Conservation (phyloP, 2,888 invertebrate genomes). For the Trichopoda pennipes region DNA sequence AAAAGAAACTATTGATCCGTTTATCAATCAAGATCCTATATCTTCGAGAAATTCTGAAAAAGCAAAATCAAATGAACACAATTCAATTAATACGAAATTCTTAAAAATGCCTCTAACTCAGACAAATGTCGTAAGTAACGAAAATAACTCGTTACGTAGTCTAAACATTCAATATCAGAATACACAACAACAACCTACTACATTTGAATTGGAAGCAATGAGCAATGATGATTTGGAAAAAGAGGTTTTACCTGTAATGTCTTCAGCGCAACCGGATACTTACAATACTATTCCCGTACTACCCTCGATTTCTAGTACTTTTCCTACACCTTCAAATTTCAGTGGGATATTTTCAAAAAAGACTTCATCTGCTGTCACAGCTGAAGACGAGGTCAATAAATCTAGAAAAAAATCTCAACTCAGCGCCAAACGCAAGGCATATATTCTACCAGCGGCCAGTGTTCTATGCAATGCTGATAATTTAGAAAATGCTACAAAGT, state of each 20-base stretch:
- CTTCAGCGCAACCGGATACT: neutral
- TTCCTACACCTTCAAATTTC: slow-evolving; percentile 60
- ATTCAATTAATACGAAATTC: neutral
- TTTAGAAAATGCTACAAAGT: slow-evolving; percentile 56
- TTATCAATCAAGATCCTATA: neutral
- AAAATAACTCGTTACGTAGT: neutral
- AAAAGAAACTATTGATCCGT: neutral
- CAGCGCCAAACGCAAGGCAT: slow-evolving; percentile 29
- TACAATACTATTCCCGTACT: slow-evolving; percentile 16
- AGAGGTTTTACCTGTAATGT: neutral
- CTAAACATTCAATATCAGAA: neutral
- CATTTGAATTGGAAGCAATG: neutral
- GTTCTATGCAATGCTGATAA: slow-evolving; percentile 61
- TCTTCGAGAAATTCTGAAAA: neutral
- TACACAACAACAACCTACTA: no score
- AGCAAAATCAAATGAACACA: neutral
- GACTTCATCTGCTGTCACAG: neutral
- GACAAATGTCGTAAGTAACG: neutral
- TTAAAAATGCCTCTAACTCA: neutral
- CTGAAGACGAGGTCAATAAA: slow-evolving; percentile 30
- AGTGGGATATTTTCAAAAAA: slow-evolving; percentile 62
- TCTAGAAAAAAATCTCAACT: slow-evolving; percentile 38
- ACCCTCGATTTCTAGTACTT: slow-evolving; percentile 56
- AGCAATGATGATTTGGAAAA: no score
- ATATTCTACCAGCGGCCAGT: slow-evolving; percentile 55